A percentile compares a stretch with the other conserved stretches of the same genome.
phyloP scores from a whole-genome alignment of 2,113 vertebrate genomes.

The Pteronura brasiliensis region DNA sequence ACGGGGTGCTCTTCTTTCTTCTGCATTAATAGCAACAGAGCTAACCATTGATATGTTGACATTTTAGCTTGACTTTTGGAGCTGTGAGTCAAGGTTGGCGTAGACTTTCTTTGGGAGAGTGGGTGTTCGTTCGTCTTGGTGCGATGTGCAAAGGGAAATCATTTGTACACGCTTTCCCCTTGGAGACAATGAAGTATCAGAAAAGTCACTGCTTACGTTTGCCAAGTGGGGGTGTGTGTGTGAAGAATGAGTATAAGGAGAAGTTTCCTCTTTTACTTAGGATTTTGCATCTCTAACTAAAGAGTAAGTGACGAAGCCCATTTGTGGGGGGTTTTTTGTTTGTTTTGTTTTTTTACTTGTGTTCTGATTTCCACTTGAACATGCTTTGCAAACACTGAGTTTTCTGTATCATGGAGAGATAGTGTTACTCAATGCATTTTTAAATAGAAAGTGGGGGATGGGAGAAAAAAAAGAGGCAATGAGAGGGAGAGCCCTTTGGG shows the following conservation, averaged over 20 bases:
- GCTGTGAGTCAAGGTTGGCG: background rate
- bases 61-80: background rate
- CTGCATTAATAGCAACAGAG: background rate
- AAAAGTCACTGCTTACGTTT: background rate
- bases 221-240: background rate
- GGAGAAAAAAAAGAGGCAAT: background rate
- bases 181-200: background rate
- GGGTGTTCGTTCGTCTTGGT: background rate
- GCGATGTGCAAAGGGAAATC: background rate
- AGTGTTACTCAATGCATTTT: background rate
- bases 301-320: background rate
- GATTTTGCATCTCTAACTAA: background rate
- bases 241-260: background rate
- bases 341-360: background rate
- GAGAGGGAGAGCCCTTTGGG: background rate
- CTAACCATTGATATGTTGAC: background rate
- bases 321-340: background rate
- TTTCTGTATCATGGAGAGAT: background rate
- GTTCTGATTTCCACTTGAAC: background rate
- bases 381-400: background rate
- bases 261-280: background rate
- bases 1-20: background rate
- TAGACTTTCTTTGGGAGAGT: background rate
- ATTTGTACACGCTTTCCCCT: background rate
- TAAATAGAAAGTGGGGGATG: background rate